These are phyloP conservation scores for Cyrtonyx montezumae DNA, from an alignment of 2,113 vertebrate species.

Conservation along the genomic window DNA sequence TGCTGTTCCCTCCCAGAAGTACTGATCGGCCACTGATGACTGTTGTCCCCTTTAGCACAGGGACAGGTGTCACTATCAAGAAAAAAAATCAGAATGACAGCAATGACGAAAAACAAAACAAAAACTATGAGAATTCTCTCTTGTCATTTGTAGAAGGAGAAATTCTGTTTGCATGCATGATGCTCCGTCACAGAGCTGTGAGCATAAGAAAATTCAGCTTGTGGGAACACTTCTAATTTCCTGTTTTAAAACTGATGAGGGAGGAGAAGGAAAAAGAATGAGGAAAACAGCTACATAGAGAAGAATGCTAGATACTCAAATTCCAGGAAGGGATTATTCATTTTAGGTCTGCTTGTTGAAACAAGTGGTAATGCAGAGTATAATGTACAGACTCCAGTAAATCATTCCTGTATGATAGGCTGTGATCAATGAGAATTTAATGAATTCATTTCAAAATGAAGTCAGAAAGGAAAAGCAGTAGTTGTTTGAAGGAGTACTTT, in stretches of 20 bases:
- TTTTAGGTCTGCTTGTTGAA: conserved; percentile 17
- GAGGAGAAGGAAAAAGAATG: not conserved
- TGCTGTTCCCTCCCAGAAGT: not conserved
- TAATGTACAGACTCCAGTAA: conserved; percentile 17
- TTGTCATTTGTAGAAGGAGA: conserved; percentile 17
- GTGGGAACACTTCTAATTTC: conserved; percentile 36
- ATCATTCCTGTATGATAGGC: conserved; percentile 54
- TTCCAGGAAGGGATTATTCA: not conserved
- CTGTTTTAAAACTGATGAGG: not conserved
- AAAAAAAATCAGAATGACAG: not conserved
- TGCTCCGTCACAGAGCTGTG: not conserved
- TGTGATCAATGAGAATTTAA: conserved; percentile 72
- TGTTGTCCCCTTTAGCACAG: not conserved
- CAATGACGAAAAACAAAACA: not conserved
- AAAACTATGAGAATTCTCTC: not conserved
- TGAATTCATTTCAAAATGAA: conserved; percentile 69
- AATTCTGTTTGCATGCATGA: not conserved
- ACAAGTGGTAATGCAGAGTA: not conserved
- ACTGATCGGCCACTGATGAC: not conserved
- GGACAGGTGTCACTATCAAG: not conserved
- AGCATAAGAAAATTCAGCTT: not conserved
- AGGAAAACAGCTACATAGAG: not conserved
- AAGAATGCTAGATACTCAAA: not conserved
- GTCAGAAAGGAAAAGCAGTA: conserved; percentile 56
- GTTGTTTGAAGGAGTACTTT: conserved; percentile 52